phyloP scores from a whole-genome alignment of 37 sponge, comb jelly and placozoan species.

The Lycopodina hypogea region DNA sequence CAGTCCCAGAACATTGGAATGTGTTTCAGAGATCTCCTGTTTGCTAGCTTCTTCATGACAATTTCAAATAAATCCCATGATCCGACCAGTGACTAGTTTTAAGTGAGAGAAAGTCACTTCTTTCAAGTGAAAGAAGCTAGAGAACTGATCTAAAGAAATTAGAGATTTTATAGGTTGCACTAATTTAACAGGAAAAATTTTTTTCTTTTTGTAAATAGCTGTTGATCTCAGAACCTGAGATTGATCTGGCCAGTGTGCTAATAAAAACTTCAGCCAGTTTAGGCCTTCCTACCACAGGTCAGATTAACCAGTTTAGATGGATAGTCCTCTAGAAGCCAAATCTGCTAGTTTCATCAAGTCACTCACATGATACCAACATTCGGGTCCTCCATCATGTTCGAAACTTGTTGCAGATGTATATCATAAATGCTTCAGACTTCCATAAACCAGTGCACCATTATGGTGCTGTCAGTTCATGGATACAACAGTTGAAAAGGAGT shows the following conservation, averaged over 20 bases:
- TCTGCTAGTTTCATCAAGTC: too few relatives aligned
- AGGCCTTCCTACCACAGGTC: conserved; percentile 30
- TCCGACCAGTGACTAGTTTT: too few relatives aligned
- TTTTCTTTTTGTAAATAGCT: neutral
- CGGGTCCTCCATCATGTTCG: too few relatives aligned
- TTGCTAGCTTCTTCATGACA: conserved; percentile 3
- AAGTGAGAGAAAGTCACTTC: too few relatives aligned
- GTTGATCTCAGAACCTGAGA: neutral
- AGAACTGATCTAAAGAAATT: conserved; percentile 23
- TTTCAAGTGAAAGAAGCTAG: too few relatives aligned
- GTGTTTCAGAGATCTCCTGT: too few relatives aligned
- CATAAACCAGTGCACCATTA: too few relatives aligned
- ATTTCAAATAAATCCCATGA: conserved; percentile 24
- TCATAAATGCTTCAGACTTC: conserved; percentile 21
- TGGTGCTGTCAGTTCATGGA: too few relatives aligned
- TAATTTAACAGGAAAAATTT: neutral
- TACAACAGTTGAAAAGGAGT: neutral
- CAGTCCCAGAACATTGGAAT: conserved; percentile 14
- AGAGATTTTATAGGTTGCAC: neutral
- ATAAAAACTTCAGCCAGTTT: conserved; percentile 5
- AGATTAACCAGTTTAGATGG: too few relatives aligned
- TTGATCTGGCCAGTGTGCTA: conserved; percentile 22
- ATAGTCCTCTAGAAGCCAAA: too few relatives aligned
- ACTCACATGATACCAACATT: too few relatives aligned
- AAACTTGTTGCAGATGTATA: conserved; percentile 27